Conservation (phyloP, 2,888 invertebrate species). For the Cordylochernes scorpioides region DNA sequence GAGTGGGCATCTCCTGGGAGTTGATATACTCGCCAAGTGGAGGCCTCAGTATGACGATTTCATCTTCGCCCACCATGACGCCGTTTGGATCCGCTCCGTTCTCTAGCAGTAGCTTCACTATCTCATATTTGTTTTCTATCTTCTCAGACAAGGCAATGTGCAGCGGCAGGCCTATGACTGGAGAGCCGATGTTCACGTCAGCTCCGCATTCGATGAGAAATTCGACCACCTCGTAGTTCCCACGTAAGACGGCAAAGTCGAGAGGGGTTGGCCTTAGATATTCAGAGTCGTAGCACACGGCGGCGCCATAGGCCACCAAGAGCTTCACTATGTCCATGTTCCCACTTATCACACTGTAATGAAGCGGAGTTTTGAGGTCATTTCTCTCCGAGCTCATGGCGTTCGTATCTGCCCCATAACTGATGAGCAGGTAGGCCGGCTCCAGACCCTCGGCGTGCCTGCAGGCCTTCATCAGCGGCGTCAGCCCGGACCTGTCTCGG, state of each 20-base stretch:
- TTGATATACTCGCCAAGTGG: conserved; percentile 50
- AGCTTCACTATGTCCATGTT: conserved; percentile 39
- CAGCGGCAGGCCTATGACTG: conserved; percentile 49
- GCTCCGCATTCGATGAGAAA: conserved; percentile 32
- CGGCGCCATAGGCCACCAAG: conserved; percentile 52
- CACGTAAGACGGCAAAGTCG: conserved; percentile 53
- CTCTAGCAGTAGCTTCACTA: conserved; percentile 21
- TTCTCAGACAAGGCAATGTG: conserved; percentile 39
- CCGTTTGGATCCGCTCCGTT: conserved; percentile 28
- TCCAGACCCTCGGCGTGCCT: conserved; percentile 46
- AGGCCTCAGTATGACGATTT: conserved; percentile 41
- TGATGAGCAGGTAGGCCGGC: conserved; percentile 42
- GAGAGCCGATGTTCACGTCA: conserved; percentile 47
- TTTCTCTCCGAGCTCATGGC: conserved; percentile 57
- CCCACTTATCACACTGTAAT: conserved; percentile 59
- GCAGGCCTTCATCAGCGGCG: conserved; percentile 71
- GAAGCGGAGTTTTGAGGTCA: conserved; percentile 51
- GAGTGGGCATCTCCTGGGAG: conserved; percentile 38
- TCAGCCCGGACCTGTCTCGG: conserved; percentile 55
- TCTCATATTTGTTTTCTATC: conserved; percentile 37
- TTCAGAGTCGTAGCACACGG: conserved; percentile 32
- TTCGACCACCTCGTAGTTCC: conserved; percentile 41
- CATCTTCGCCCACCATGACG: conserved; percentile 40
- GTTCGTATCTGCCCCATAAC: conserved; percentile 59
- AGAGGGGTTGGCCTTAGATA: conserved; percentile 48